Base-by-base conservation (phyloP, 2,113 vertebrate species). In the Neodontobutis hainanensis region DNA sequence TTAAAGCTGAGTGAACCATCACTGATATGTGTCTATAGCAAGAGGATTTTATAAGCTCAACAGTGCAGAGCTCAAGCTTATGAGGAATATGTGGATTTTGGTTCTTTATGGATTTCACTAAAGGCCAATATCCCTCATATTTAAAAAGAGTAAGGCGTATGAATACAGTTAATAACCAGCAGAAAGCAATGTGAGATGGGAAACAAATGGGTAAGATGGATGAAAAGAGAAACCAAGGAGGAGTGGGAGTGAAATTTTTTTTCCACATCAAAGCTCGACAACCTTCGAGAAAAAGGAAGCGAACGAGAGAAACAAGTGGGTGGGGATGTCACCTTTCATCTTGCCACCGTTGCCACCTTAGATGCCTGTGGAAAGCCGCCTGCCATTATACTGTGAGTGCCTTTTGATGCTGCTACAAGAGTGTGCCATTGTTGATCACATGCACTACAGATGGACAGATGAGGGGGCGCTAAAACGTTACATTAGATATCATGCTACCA, bases 301-400 rank as follows among this genome's bases (percentile, higher is more conserved):
- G 16, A 59, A 50, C 59, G 48, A 43, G 62, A 45, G 16, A 61
- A 69, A 42, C 55, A 65, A 59, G 80, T 58, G 65, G 83, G 77
- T 62, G 77, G 65, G 60, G 48, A 75, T 83, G 78, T 75, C 82
- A 86, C 71, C 78, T 87, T 88, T 89, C 73, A 88, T 89, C 83
- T 79, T 75, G 68, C 70, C 62, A 78, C 78, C 57, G 76, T 74
- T 76, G 74, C 79, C 80, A 83, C 78, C 72, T 53, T 50, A 59
- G 75, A 75, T 66, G 70, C 75, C 68, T 32, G 65, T 52, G 45
- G 79, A 85, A 84, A 77, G 68, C 75, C 78, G 70, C 70, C 63
- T 55, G 52, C 52, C 52, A 55, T 38, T 55, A 46, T 46, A 80
- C 87, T 71, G 78, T 35, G 40, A 53, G 81, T 67, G 71, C 48